These are phyloP conservation scores for Erebia epiphron DNA, from an alignment of 2,888 invertebrate species.

Conservation along the genomic window DNA sequence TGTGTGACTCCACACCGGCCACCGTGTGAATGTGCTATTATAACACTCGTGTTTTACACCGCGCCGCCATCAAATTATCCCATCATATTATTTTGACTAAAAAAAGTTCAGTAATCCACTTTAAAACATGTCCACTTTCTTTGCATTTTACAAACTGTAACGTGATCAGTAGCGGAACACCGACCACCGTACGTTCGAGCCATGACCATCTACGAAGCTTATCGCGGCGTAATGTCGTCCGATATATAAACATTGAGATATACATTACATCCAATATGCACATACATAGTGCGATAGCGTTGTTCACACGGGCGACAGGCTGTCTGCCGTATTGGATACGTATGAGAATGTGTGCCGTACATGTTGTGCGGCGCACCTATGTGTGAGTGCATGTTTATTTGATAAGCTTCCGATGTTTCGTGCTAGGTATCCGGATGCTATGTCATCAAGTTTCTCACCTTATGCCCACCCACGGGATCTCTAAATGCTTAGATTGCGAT, in stretches of 20 bases:
- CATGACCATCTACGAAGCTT: slow-evolving; percentile 52
- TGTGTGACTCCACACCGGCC: slow-evolving; percentile 73
- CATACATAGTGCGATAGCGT: slow-evolving; percentile 73
- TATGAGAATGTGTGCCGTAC: slow-evolving; percentile 67
- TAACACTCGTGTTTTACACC: slow-evolving; percentile 66
- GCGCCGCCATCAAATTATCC: slow-evolving; percentile 70
- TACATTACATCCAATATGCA: slow-evolving; percentile 65
- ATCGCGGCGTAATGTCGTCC: slow-evolving; percentile 60
- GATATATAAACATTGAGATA: slow-evolving; percentile 68
- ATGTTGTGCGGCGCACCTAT: slow-evolving; percentile 55
- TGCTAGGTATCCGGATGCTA: slow-evolving; percentile 73
- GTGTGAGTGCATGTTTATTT: slow-evolving; percentile 76
- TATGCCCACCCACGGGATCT: slow-evolving; percentile 64
- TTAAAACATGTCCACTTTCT: slow-evolving; percentile 55
- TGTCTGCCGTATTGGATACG: slow-evolving; percentile 72
- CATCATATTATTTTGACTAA: slow-evolving; percentile 66
- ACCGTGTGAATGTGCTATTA: slow-evolving; percentile 79
- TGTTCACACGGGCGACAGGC: slow-evolving; percentile 80
- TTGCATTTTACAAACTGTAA: slow-evolving; percentile 53
- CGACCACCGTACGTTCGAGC: slow-evolving; percentile 45
- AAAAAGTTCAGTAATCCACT: slow-evolving; percentile 60
- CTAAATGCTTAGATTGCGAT: slow-evolving; percentile 42
- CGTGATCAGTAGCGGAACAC: slow-evolving; percentile 49
- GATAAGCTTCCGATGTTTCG: slow-evolving; percentile 79
- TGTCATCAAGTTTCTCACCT: slow-evolving; percentile 67